A percentile compares a stretch with the other conserved stretches of the same genome.
These are phyloP conservation scores for Sterrhoptilus dennistouni DNA, from an alignment of 2,113 vertebrate genomes.

Conservation along the genomic window DNA sequence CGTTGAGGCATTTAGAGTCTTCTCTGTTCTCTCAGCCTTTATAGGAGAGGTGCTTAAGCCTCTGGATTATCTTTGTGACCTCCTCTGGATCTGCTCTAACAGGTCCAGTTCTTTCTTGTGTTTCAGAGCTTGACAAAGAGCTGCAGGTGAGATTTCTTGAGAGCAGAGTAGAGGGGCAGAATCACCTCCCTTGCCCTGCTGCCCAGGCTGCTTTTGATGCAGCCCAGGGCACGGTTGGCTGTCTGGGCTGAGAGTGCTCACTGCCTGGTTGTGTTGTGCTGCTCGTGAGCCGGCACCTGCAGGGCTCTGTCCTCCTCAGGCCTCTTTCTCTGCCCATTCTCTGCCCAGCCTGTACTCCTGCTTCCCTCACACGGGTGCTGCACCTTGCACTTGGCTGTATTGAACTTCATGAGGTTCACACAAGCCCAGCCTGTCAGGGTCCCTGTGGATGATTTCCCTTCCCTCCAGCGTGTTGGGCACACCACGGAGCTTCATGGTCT, in stretches of 20 bases:
- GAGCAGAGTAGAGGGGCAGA: background rate
- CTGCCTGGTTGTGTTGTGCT: fast-evolving
- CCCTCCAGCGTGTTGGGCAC: background rate
- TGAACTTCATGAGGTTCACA: background rate
- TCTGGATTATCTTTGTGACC: background rate
- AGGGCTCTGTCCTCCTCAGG: background rate
- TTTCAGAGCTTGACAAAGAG: background rate
- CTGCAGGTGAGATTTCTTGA: background rate
- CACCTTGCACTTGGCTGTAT: background rate
- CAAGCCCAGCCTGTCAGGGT: background rate
- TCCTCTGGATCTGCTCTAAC: background rate
- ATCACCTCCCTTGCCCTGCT: background rate
- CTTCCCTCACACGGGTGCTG: background rate
- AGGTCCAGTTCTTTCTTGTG: background rate
- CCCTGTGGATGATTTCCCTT: background rate
- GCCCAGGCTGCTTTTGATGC: background rate
- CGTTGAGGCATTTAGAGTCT: fast-evolving
- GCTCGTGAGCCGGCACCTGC: background rate
- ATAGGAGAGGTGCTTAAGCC: background rate
- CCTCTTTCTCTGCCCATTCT: fast-evolving
- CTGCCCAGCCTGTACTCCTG: background rate
- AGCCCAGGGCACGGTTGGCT: background rate
- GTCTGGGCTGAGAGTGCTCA: background rate
- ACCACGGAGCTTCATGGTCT: background rate
- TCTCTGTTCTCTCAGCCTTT: background rate